Evolutionary conservation across 1,140 invertebrate genomes (phyloP).

Genomic region (Lysiphlebus fabarum): DNA sequence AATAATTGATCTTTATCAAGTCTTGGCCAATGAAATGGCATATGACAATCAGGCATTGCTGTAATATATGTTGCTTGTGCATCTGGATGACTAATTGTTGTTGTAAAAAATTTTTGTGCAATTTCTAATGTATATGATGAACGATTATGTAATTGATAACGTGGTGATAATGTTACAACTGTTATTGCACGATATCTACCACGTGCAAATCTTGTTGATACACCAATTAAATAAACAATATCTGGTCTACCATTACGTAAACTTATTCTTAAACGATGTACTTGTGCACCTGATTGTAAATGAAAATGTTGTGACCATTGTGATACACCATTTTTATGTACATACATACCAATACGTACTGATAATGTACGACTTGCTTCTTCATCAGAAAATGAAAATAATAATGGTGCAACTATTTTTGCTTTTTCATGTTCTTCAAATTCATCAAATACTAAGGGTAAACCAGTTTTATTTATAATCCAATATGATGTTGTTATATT

Average conservation of each 20-base stretch:
- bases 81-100: conserved; percentile 63
- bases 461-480: conserved; percentile 92
- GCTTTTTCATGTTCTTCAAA: conserved; percentile 93
- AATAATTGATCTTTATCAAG: conserved; percentile 84
- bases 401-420: conserved; percentile 84
- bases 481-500: conserved; percentile 85
- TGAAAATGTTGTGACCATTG: conserved; percentile 83
- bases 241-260: conserved; percentile 64
- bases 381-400: conserved; percentile 90
- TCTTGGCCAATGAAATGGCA: conserved; percentile 94
- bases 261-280: conserved; percentile 64
- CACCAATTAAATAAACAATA: conserved; percentile 75
- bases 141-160: conserved; percentile 91
- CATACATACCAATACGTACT: conserved; percentile 68
- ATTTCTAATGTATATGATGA: conserved; percentile 80
- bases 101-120: conserved; percentile 78
- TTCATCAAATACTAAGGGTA: conserved; percentile 94
- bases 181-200: conserved; percentile 86
- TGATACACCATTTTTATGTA: conserved; percentile 63
- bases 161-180: conserved; percentile 88
- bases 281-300: conserved; percentile 71
- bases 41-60: conserved; percentile 80
- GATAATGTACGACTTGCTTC: conserved; percentile 66
- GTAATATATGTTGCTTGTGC: conserved; percentile 68
- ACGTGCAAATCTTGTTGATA: conserved; percentile 81